Conservation (phyloP, 2,888 invertebrate species). For the Parnassius mnemosyne region DNA sequence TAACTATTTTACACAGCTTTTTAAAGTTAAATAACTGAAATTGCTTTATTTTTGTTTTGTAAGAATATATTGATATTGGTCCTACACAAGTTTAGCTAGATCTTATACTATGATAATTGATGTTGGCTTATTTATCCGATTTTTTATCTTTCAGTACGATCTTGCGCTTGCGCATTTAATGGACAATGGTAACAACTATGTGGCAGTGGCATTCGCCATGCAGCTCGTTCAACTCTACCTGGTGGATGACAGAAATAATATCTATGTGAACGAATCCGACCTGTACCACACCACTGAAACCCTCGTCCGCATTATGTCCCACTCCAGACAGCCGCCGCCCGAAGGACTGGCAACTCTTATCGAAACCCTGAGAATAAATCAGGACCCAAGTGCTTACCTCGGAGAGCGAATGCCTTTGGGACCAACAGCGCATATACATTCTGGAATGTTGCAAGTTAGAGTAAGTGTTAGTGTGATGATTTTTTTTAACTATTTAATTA, state of each 20-base stretch:
- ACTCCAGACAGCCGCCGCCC: conserved; percentile 88
- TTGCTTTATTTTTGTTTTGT: too few relatives aligned
- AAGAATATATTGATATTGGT: too few relatives aligned
- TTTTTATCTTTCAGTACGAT: conserved; percentile 82
- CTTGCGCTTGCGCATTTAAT: conserved; percentile 90
- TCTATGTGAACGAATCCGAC: conserved; percentile 90
- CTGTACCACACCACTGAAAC: conserved; percentile 93
- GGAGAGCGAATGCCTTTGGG: conserved; percentile 89
- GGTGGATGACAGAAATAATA: conserved; percentile 89
- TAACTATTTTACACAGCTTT: too few relatives aligned
- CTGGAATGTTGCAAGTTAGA: conserved; percentile 92
- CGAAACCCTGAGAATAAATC: conserved; percentile 88
- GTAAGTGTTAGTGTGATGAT: conserved; percentile 65
- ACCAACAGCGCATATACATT: conserved; percentile 94
- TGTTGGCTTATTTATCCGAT: not conserved
- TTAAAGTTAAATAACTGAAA: too few relatives aligned
- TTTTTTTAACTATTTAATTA: too few relatives aligned
- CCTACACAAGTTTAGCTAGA: too few relatives aligned
- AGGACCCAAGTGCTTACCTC: conserved; percentile 85
- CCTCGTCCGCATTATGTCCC: conserved; percentile 87
- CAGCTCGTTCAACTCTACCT: conserved; percentile 93
- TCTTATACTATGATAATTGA: too few relatives aligned
- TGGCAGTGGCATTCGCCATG: conserved; percentile 94
- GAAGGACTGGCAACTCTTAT: conserved; percentile 91
- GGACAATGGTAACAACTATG: conserved; percentile 90